Evolutionary conservation across 1,140 invertebrate species (phyloP).

Genomic region (Camponotus vicinus): DNA sequence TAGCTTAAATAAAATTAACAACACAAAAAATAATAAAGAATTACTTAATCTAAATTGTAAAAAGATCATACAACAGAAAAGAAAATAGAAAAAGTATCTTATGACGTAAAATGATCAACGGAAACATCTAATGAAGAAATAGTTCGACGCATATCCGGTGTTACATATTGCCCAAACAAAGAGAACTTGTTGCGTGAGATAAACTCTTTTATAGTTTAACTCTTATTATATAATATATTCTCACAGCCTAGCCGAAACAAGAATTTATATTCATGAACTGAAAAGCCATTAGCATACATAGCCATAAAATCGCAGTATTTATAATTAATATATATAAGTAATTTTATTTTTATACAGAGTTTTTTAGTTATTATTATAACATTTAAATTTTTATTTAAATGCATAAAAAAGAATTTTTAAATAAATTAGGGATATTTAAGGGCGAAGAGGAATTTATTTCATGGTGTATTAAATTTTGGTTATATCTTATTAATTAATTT

Average conservation of each 20-base stretch:
- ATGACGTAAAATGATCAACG: background rate
- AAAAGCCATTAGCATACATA: background rate
- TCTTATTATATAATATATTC: conserved; percentile 20
- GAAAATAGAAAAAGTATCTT: background rate
- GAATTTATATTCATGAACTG: background rate
- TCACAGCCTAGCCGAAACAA: conserved; percentile 1
- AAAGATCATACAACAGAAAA: background rate
- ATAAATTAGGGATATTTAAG: background rate
- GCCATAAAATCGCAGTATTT: background rate
- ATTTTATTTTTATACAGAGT: background rate
- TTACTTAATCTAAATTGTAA: background rate
- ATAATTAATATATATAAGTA: conserved; percentile 1
- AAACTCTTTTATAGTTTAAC: background rate
- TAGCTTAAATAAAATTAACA: background rate
- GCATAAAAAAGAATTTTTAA: background rate
- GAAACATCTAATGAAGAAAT: conserved; percentile 27
- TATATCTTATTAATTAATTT: background rate
- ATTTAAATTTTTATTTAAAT: background rate
- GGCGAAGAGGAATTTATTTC: background rate
- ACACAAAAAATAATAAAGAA: background rate
- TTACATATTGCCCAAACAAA: background rate
- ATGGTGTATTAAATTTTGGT: too few species aligned
- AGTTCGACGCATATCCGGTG: conserved; percentile 23
- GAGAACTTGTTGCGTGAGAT: conserved; percentile 17
- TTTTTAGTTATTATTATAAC: background rate